Base-by-base conservation (phyloP, 1,140 invertebrate species). In the Rhyzopertha dominica region DNA sequence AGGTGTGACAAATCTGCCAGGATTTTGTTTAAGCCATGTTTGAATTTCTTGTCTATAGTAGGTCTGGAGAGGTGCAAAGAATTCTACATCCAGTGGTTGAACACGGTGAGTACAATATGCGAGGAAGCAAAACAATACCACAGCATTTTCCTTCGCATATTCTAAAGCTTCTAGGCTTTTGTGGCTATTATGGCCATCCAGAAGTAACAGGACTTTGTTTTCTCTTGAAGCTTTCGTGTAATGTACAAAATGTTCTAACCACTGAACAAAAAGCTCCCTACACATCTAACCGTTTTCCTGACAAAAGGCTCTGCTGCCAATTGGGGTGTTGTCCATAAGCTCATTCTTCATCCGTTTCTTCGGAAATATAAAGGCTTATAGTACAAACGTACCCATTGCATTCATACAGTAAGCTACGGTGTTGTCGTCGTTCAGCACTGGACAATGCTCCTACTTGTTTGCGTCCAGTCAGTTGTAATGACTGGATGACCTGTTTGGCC, bases 41-140 rank as follows among this genome's bases (percentile, higher is more conserved):
- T 46, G 7, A 2, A 54, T 18, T 36, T 51, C 50, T 40, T 48
- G 37, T 28, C 43, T 38, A 17, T 46, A 60, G 26, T 42, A 56
- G 9, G 39, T 59, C 16, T 60, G 56, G 22, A 66, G 22, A 25
- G 62, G 56, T 7, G 43, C 44, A 47, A 67, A 68, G 34, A 69
- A 51, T 29, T 41, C 48, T 29, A 67, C 61, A 55, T 70, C 67
- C 18, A 71, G 48, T n/a, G 66, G 66, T 43, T 71, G 65, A 7
- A 57, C 45, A 0, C 51, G 40, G 46, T 53, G 53, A 10, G 36
- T 48, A 18, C 52, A 57, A 28, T 55, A 49, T 8, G 44, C 12
- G 8, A 44, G 54, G 16, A 56, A 46, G 23, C 44, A 51, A 12
- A 54, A 39, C 12, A 54, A 3, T 16, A 55, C 31, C 24, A 54